phyloP scores from a whole-genome alignment of 1,140 invertebrate genomes.

The Drosophila sulfurigaster region DNA sequence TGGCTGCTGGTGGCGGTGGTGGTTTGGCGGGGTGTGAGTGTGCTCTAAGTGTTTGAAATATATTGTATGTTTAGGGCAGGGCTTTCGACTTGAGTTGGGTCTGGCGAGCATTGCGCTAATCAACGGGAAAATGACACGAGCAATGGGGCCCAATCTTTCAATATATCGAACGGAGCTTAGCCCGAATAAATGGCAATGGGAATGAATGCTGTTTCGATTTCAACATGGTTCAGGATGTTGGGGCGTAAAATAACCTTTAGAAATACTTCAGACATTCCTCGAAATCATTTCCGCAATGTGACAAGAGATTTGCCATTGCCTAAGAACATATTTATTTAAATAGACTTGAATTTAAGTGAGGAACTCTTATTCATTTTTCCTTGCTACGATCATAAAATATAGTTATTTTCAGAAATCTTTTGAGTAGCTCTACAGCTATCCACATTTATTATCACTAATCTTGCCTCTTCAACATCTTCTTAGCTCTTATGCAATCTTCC shows the following conservation, averaged over 20 bases:
- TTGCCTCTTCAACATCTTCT: neutral
- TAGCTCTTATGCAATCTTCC: slow-evolving; percentile 13
- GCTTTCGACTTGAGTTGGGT: slow-evolving; percentile 36
- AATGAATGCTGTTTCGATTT: slow-evolving; percentile 17
- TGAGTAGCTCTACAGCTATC: too few relatives aligned
- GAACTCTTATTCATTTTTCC: too few relatives aligned
- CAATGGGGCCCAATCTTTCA: slow-evolving; percentile 4
- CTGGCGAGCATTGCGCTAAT: slow-evolving; percentile 54
- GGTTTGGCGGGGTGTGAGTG: slow-evolving; percentile 15
- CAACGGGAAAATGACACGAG: slow-evolving; percentile 62
- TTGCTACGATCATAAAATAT: too few relatives aligned
- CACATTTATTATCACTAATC: neutral
- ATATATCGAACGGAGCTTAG: slow-evolving; percentile 11
- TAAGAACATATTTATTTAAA: neutral
- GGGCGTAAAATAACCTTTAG: neutral
- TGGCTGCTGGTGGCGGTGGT: slow-evolving; percentile 24
- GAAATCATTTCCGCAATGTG: neutral
- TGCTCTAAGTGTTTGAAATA: slow-evolving; percentile 24
- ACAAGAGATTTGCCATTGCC: neutral
- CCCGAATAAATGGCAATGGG: slow-evolving; percentile 27
- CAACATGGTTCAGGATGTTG: neutral
- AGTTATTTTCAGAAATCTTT: too few relatives aligned
- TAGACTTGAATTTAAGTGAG: too few relatives aligned
- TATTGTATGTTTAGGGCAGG: slow-evolving; percentile 60
- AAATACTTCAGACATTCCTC: neutral